These are phyloP conservation scores for Drosophila robusta DNA, from an alignment of 2,888 invertebrate genomes.

Conservation along the genomic window DNA sequence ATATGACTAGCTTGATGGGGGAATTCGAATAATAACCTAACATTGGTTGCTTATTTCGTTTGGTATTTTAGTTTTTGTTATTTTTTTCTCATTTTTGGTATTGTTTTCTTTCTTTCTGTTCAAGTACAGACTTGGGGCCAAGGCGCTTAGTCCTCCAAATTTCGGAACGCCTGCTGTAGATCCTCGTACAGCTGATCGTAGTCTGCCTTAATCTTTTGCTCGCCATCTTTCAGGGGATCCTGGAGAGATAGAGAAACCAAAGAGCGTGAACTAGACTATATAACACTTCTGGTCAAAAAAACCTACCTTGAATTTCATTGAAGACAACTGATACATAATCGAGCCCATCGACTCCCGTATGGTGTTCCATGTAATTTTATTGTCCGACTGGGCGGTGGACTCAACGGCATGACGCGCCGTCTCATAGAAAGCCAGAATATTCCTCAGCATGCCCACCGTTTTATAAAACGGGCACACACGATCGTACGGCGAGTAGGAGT, in stretches of 20 bases:
- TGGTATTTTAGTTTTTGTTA: conserved; percentile 38
- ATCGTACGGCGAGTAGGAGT: conserved; percentile 97
- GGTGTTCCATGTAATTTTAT: conserved; percentile 98
- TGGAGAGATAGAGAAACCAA: conserved; percentile 77
- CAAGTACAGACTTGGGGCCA: conserved; percentile 14
- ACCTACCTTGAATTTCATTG: conserved; percentile 98
- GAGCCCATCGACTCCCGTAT: conserved; percentile 98
- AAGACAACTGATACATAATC: conserved; percentile 97
- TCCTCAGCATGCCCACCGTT: conserved; percentile 98
- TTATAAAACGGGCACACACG: conserved; percentile 99
- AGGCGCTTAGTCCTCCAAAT: conserved; percentile 94
- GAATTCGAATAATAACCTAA: conserved; percentile 76
- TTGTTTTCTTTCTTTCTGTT: conserved; percentile 19
- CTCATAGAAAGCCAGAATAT: conserved; percentile 99
- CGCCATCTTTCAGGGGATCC: conserved; percentile 99
- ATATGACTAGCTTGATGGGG: conserved; percentile 74
- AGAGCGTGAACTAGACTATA: not conserved
- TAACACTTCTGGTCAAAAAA: no score
- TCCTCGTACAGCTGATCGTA: conserved; percentile 98
- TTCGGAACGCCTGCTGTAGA: conserved; percentile 98
- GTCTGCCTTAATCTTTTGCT: conserved; percentile 97
- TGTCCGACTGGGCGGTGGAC: conserved; percentile 98
- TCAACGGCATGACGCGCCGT: conserved; percentile 98
- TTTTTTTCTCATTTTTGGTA: conserved; percentile 23
- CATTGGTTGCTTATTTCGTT: conserved; percentile 63